phyloP scores from a whole-genome alignment of 2,113 vertebrate genomes.

The Larimichthys polyactis region DNA sequence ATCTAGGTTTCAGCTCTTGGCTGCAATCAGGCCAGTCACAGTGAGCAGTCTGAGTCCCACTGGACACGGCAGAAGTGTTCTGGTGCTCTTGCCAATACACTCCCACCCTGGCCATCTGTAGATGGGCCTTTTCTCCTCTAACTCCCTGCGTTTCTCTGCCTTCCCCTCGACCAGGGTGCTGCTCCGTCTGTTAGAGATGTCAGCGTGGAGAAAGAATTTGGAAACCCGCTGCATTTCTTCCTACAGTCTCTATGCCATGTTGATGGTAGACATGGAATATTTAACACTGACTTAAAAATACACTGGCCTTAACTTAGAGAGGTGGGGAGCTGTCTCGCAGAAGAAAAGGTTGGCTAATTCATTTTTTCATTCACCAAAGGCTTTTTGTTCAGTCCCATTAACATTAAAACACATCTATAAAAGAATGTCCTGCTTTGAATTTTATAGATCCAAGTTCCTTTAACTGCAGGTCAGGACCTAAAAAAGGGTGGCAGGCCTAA shows the following conservation, averaged over 20 bases:
- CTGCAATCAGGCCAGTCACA: conserved; percentile 74
- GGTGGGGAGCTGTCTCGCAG: conserved; percentile 30
- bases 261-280: conserved; percentile 26
- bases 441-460: conserved; percentile 36
- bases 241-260: conserved; percentile 19
- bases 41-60: conserved; percentile 78
- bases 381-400: conserved; percentile 46
- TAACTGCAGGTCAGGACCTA: conserved; percentile 45
- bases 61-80: conserved; percentile 83
- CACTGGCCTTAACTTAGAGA: conserved; percentile 27
- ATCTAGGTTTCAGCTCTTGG: conserved; percentile 79
- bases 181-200: conserved; percentile 75
- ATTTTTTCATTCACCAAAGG: conserved; percentile 49
- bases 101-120: conserved; percentile 86
- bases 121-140: conserved; percentile 76
- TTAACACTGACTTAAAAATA: conserved; percentile 35
- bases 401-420: conserved; percentile 45
- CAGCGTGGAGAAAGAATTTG: conserved; percentile 53
- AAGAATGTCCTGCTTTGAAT: conserved; percentile 46
- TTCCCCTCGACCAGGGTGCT: conserved; percentile 54
- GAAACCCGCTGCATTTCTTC: conserved; percentile 36
- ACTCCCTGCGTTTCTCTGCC: conserved; percentile 61
- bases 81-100: conserved; percentile 81
- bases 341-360: conserved; percentile 27
- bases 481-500: conserved; percentile 12